Evolutionary conservation across 2,888 invertebrate genomes (phyloP).

Genomic region (Temnothorax rugatulus): DNA sequence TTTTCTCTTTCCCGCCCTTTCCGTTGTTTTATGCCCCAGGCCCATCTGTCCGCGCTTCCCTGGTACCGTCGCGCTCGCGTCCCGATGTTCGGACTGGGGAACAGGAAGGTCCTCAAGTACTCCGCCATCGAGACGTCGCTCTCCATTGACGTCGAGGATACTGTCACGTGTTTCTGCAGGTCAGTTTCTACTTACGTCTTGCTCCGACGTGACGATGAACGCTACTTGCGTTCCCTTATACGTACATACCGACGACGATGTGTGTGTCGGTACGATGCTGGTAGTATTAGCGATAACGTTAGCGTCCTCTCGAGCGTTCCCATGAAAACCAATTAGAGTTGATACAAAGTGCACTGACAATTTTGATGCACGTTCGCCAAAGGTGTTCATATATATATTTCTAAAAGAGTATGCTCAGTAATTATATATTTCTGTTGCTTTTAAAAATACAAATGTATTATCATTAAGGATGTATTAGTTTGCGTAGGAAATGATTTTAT

Average conservation of each 20-base stretch:
- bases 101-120: slow-evolving; percentile 83
- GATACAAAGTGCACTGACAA: background rate
- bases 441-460: too few species aligned
- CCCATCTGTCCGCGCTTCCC: slow-evolving; percentile 22
- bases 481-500: too few species aligned
- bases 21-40: slow-evolving; percentile 50
- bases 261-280: background rate
- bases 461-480: too few species aligned
- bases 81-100: slow-evolving; percentile 80
- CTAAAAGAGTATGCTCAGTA: background rate
- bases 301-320: background rate
- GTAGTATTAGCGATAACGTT: background rate
- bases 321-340: background rate
- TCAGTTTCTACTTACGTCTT: slow-evolving; percentile 82
- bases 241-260: background rate
- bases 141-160: slow-evolving; percentile 90
- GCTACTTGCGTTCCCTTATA: background rate
- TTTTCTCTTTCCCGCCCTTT: background rate
- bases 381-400: background rate
- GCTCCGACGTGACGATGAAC: slow-evolving; percentile 2
- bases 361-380: background rate
- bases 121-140: slow-evolving; percentile 87
- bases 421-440: too few species aligned
- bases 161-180: slow-evolving; percentile 94
- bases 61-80: slow-evolving; percentile 45